These are phyloP conservation scores for Astur gentilis DNA, from an alignment of 2,113 vertebrate species.

Conservation along the genomic window DNA sequence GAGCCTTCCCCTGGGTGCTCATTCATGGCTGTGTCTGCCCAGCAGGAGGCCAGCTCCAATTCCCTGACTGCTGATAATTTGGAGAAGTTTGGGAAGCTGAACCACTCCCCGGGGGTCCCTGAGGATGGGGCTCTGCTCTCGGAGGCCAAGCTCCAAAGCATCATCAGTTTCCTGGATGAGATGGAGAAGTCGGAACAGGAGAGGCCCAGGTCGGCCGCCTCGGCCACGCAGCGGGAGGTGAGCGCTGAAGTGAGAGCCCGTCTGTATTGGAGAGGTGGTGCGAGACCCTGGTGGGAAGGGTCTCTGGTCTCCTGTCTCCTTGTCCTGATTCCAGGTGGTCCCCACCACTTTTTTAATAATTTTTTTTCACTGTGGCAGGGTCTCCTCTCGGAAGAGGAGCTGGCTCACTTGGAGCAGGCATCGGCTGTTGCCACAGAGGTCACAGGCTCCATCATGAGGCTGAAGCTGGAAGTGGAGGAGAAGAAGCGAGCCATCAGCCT, in stretches of 20 bases:
- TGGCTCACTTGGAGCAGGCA: conserved; percentile 72
- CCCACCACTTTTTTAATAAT: fast-evolving
- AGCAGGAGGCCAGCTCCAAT: conserved; percentile 79
- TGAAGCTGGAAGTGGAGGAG: conserved; percentile 90
- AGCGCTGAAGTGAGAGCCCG: neutral
- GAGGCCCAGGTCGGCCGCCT: conserved; percentile 78
- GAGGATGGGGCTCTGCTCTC: conserved; percentile 86
- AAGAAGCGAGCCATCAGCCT: conserved; percentile 82
- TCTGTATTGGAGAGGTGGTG: neutral
- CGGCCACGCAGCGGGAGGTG: conserved; percentile 79
- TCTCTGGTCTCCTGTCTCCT: fast-evolving
- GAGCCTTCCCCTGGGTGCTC: neutral
- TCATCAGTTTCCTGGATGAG: conserved; percentile 94
- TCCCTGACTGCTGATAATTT: conserved; percentile 90
- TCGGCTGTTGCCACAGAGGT: conserved; percentile 82
- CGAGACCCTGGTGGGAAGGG: neutral
- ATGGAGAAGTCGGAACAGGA: conserved; percentile 92
- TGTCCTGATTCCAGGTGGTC: neutral
- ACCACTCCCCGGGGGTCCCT: conserved; percentile 51
- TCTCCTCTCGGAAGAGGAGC: conserved; percentile 80
- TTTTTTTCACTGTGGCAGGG: conserved; percentile 44
- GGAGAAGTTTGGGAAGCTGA: conserved; percentile 86
- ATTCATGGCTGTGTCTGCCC: neutral
- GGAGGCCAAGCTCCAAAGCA: conserved; percentile 92
- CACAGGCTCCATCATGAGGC: conserved; percentile 80